Percentiles rank a stretch among this genome's conserved stretches.
Evolutionary conservation across 2,888 invertebrate genomes (phyloP).

Genomic region (Synergus japonicus): DNA sequence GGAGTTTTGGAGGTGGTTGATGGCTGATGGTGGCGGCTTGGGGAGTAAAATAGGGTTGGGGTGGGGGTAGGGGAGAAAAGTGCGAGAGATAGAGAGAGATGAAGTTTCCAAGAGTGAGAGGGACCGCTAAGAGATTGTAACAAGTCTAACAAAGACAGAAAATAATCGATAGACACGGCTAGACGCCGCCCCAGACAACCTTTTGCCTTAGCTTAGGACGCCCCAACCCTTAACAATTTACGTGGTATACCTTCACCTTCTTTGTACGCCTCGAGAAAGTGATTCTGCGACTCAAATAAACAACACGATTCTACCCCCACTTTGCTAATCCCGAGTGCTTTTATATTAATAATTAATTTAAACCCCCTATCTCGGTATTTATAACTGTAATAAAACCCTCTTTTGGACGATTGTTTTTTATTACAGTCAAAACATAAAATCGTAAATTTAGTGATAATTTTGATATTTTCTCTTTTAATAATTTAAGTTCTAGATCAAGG

Average conservation of each 20-base stretch:
- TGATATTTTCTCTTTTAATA: too few species aligned
- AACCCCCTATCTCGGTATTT: neutral
- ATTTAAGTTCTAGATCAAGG: too few species aligned
- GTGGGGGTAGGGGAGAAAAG: slow-evolving; percentile 39
- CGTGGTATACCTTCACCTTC: slow-evolving; percentile 53
- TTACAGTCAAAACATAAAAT: too few species aligned
- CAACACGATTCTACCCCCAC: neutral
- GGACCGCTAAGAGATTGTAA: slow-evolving; percentile 58
- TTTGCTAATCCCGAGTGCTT: neutral
- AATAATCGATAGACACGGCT: slow-evolving; percentile 78
- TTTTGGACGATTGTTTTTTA: too few species aligned
- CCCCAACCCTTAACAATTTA: slow-evolving; percentile 70
- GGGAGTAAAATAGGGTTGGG: slow-evolving; percentile 40
- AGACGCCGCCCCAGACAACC: slow-evolving; percentile 78
- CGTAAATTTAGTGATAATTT: too few species aligned
- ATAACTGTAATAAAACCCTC: neutral
- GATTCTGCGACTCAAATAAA: slow-evolving; percentile 32
- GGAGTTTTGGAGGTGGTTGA: slow-evolving; percentile 44
- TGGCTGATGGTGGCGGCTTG: slow-evolving; percentile 42
- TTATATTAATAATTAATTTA: neutral
- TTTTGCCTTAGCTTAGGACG: slow-evolving; percentile 74
- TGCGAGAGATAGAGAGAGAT: slow-evolving; percentile 45
- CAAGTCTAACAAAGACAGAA: slow-evolving; percentile 71
- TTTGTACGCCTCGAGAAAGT: slow-evolving; percentile 11
- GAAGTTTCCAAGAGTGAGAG: slow-evolving; percentile 43